These are phyloP conservation scores for Cinara cedri DNA, from an alignment of 2,888 invertebrate species.

Conservation along the genomic window DNA sequence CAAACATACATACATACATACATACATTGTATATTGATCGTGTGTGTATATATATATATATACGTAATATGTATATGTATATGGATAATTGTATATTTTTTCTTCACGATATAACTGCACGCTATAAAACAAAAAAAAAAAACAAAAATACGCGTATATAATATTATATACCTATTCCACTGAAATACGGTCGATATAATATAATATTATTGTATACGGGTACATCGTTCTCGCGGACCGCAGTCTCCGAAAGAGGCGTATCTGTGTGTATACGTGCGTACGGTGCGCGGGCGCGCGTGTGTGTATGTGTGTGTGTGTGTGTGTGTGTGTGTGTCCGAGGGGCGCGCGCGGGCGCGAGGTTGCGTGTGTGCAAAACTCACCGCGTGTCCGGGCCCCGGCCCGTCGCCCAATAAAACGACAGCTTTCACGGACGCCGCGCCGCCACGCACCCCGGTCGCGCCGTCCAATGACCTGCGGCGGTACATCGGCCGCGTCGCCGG, in stretches of 20 bases:
- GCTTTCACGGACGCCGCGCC: constrained; percentile 12
- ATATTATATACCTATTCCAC: too few species aligned
- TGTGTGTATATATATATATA: too few species aligned
- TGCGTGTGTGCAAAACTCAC: neutral
- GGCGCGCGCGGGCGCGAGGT: neutral
- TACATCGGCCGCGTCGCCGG: neutral
- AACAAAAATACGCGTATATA: too few species aligned
- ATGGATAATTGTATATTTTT: too few species aligned
- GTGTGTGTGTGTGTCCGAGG: too few species aligned
- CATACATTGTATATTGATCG: too few species aligned
- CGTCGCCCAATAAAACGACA: neutral
- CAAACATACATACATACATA: neutral
- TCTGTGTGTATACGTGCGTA: neutral
- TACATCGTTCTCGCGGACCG: neutral
- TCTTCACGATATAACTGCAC: too few species aligned
- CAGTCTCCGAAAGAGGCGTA: neutral
- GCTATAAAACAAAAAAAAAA: too few species aligned
- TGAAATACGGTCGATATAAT: too few species aligned
- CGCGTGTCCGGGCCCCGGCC: neutral
- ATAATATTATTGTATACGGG: too few species aligned
- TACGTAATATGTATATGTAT: too few species aligned
- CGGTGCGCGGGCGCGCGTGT: neutral
- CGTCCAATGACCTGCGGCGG: neutral
- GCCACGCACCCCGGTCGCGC: constrained; percentile 5
- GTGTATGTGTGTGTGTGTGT: too few species aligned